A percentile compares a stretch with the other conserved stretches of the same genome.
Evolutionary conservation across 2,797 vertebrate genomes (phyloP).

Genomic region (Myiothlypis coronata): DNA sequence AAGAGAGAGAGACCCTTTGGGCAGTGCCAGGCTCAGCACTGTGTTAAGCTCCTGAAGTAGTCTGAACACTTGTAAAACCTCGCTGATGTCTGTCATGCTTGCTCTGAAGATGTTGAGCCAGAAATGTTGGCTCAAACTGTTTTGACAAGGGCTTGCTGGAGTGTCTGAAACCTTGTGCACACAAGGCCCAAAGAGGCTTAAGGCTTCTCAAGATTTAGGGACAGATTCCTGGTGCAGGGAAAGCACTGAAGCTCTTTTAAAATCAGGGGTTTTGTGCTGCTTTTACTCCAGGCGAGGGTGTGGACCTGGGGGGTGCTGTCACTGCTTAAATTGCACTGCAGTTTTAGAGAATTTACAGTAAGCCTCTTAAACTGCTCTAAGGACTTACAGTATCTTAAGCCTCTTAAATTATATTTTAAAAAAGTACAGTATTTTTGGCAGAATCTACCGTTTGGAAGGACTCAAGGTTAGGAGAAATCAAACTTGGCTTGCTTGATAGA

Average conservation of each 20-base stretch:
- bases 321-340: conserved; percentile 53
- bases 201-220: neutral
- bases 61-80: neutral
- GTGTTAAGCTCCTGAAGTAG: neutral
- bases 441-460: conserved; percentile 38
- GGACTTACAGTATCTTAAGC: conserved; percentile 56
- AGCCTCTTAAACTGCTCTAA: conserved; percentile 58
- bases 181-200: conserved; percentile 27
- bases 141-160: conserved; percentile 21
- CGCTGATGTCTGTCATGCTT: neutral
- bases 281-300: neutral
- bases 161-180: neutral
- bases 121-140: neutral
- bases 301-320: neutral
- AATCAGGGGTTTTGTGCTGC: neutral
- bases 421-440: conserved; percentile 36
- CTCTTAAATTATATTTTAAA: conserved; percentile 54
- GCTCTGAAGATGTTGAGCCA: neutral
- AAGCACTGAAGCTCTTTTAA: neutral
- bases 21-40: neutral
- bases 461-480: conserved; percentile 1
- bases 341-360: conserved; percentile 57
- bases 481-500: neutral
- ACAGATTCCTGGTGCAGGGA: neutral
- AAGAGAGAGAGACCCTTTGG: neutral